Evolutionary conservation across 1,140 invertebrate genomes (phyloP).

Genomic region (Argopecten irradians): DNA sequence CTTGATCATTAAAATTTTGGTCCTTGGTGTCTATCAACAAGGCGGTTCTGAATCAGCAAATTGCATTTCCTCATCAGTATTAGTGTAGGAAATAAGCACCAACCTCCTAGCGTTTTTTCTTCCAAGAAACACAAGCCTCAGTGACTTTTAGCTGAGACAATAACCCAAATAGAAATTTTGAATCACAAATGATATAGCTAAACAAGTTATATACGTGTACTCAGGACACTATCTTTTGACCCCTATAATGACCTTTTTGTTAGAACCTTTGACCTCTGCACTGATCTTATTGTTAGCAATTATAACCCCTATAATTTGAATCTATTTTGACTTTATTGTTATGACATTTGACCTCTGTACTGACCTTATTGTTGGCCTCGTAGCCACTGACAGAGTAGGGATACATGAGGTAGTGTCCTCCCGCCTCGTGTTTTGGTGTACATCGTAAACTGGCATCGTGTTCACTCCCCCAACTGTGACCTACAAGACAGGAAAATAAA

Average conservation of each 20-base stretch:
- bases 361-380: slow-evolving; percentile 96
- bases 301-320: not conserved
- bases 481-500: slow-evolving; percentile 78
- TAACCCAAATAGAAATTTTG: too few species aligned
- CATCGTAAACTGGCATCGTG: slow-evolving; percentile 96
- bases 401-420: slow-evolving; percentile 98
- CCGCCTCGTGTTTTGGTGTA: slow-evolving; percentile 89
- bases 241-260: not conserved
- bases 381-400: slow-evolving; percentile 98
- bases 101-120: too few species aligned
- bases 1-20: too few species aligned
- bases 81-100: too few species aligned
- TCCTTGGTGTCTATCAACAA: too few species aligned
- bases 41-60: too few species aligned
- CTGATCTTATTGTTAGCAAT: not conserved
- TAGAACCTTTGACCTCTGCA: not conserved
- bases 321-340: too few species aligned
- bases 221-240: not conserved
- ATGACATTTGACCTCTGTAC: slow-evolving; percentile 38
- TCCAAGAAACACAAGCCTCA: too few species aligned
- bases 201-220: too few species aligned
- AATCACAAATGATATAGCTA: too few species aligned
- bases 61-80: too few species aligned
- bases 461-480: slow-evolving; percentile 99
- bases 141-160: too few species aligned